A percentile compares a stretch with the other conserved stretches of the same genome.
These are phyloP conservation scores for Isichthys henryi DNA, from an alignment of 2,113 vertebrate species.

Conservation along the genomic window DNA sequence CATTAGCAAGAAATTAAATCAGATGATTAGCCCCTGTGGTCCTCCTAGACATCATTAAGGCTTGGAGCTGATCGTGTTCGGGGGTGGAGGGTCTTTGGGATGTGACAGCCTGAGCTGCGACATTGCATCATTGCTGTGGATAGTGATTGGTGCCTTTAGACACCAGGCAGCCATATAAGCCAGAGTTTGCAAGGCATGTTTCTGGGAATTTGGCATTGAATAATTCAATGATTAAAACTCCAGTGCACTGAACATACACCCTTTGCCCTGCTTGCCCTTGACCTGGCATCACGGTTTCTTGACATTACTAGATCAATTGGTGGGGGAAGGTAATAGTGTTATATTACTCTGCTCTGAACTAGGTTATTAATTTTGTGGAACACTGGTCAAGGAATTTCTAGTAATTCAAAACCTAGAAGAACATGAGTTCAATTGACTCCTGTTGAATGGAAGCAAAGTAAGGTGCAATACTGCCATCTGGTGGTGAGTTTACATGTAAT, in stretches of 20 bases:
- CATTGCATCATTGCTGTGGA: background rate
- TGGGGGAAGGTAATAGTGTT: background rate
- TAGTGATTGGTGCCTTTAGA: background rate
- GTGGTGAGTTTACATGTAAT: background rate
- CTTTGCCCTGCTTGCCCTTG: background rate
- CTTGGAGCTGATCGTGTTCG: background rate
- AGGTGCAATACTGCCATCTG: slow-evolving; percentile 2
- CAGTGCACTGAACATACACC: background rate
- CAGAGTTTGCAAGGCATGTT: background rate
- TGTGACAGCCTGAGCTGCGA: background rate
- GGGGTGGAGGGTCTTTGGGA: background rate
- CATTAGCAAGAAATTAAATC: background rate
- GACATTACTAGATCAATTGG: background rate
- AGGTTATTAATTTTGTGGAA: background rate
- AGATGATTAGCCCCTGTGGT: background rate
- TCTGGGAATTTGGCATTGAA: background rate
- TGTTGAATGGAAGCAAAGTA: background rate
- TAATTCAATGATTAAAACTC: background rate
- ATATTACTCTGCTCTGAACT: background rate
- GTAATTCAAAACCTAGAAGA: background rate
- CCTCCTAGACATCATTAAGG: background rate
- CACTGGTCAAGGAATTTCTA: background rate
- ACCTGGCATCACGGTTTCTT: background rate
- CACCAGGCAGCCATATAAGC: background rate
- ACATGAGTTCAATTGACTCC: background rate